phyloP scores from a whole-genome alignment of 2,113 vertebrate species.

The Myiopsitta monachus region DNA sequence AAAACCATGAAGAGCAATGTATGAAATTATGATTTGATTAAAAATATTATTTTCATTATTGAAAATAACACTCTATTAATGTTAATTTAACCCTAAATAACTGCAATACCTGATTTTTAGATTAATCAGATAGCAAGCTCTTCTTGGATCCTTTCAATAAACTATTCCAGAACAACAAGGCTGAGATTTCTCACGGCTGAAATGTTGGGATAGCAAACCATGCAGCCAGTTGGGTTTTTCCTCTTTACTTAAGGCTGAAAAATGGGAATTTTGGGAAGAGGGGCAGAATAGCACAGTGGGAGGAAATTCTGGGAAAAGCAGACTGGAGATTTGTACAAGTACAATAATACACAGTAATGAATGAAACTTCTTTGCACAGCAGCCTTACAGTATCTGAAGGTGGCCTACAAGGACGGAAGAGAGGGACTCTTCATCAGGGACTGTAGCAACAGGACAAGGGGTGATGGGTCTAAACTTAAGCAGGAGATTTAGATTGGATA shows the following conservation, averaged over 20 bases:
- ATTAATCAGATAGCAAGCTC: not conserved
- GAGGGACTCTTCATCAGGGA: not conserved
- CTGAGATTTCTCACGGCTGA: not conserved
- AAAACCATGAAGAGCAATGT: not conserved
- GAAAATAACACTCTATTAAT: not conserved
- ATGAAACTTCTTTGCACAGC: not conserved
- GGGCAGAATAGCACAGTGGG: not conserved
- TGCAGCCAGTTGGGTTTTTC: accelerated
- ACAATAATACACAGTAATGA: not conserved
- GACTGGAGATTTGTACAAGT: not conserved
- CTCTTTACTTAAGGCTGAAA: not conserved
- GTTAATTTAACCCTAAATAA: not conserved
- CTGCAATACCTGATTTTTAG: not conserved
- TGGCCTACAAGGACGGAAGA: not conserved
- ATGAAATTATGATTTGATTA: not conserved
- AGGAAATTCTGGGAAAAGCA: not conserved
- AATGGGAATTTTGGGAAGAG: not conserved
- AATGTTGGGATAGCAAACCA: not conserved
- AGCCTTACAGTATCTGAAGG: not conserved
- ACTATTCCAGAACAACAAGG: not conserved
- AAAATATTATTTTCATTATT: not conserved
- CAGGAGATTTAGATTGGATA: not conserved
- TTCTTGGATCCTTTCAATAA: not conserved
- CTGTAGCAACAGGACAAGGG: not conserved
- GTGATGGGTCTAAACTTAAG: not conserved